Base-by-base conservation (phyloP, 2,888 invertebrate species). In the Eurois occulta region DNA sequence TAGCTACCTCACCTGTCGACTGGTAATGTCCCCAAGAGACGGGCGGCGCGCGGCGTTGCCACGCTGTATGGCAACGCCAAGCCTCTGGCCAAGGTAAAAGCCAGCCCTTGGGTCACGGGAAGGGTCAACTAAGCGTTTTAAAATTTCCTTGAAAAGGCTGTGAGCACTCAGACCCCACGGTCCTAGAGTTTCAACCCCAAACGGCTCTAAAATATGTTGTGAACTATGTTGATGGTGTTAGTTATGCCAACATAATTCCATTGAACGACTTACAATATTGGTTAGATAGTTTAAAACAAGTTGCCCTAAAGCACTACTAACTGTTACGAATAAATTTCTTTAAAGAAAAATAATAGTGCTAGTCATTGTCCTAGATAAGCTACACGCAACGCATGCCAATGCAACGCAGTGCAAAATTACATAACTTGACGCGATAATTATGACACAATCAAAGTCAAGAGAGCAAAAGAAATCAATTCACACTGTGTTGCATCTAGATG, bases 361-460 rank as follows among this genome's bases (percentile, higher is more conserved):
- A 64, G 6, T 11, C 5, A 65, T 48, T 72, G 13, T 60, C 16
- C 48, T 38, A 66, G 43, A 52, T 43, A 24, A 67, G 66, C 10
- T 41, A 48, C 64, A 60, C 10, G 18, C 2, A 62, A 62, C 28
- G n/a, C 16, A 21, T 60, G 35, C n/a, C n/a, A 52, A 41, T 28
- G 13, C 18, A 73, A 78, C 32, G 5, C 11, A 18, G 41, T 62
- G 74, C 21, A 68, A 38, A 67, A 35, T 80, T 38, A 75, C 32
- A 80, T 67, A 67, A 79, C 48, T 1, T 74, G 73, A 66, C 16
- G 16, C 21, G 7, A 16, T 38, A 64, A 38, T 64, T 38, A 52
- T 68, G 75, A 74, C 80, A 75, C 32, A 75, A 62, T 79, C 55
- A 41, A 75, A 80, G 43, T 67, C 28, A 52, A 52, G 13, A 38